Percentiles rank a stretch among this genome's conserved stretches.
phyloP scores from a whole-genome alignment of 2,113 vertebrate genomes.

The Ophthalmotilapia sp. region DNA sequence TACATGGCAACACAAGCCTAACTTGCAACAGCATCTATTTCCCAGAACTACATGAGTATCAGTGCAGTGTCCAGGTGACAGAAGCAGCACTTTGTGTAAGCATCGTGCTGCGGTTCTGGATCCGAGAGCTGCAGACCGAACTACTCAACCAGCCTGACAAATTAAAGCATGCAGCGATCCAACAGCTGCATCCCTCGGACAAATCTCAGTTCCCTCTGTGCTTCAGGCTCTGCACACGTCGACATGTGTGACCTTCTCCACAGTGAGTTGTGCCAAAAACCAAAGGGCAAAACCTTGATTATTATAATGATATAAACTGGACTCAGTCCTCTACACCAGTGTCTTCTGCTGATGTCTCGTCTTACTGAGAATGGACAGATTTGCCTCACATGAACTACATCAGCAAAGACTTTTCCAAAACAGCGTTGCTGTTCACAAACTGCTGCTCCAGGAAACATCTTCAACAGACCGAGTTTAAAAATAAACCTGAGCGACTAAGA shows the following conservation, averaged over 20 bases:
- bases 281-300: conserved; percentile 1
- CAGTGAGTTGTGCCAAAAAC: not conserved
- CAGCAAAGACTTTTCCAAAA: not conserved
- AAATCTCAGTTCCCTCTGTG: not conserved
- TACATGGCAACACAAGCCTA: not conserved
- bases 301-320: not conserved
- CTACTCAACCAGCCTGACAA: not conserved
- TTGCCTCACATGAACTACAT: not conserved
- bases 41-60: not conserved
- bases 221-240: not conserved
- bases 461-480: not conserved
- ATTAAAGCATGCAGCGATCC: not conserved
- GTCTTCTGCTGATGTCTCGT: not conserved
- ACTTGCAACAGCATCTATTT: not conserved
- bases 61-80: not conserved
- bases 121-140: not conserved
- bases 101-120: not conserved
- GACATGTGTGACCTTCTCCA: conserved; percentile 4
- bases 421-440: not conserved
- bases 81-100: not conserved
- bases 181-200: not conserved
- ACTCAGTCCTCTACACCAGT: not conserved
- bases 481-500: not conserved
- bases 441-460: not conserved
- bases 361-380: not conserved